Base-by-base conservation (phyloP, 2,797 vertebrate genomes). In the Lates japonicus region DNA sequence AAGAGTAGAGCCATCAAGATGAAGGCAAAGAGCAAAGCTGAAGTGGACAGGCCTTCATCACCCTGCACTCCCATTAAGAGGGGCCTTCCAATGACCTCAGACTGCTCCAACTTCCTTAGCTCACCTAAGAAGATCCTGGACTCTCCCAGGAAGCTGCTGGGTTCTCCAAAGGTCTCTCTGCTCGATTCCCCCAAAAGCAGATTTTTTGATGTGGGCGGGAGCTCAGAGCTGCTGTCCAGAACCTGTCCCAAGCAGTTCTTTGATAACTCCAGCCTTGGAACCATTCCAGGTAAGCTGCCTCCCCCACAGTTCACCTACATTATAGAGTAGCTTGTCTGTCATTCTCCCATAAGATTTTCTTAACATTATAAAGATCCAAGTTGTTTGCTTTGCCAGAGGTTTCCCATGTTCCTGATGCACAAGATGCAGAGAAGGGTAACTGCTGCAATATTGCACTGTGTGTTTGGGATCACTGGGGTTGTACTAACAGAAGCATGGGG, bases 261-360 rank as follows among this genome's bases (percentile, higher is more conserved):
- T 5, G 95, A 96, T 65, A 95, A 96, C 88, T 95, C 95, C n/a
- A 61, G 17, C 42, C 93, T 96, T 0, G 94, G 93, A 46, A 86
- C 83, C 5, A 9, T 82, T 55, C 80, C 94, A 90, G 95, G 95
- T 96, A 76, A 65, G 66, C 9, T 4, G 0, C 29, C 11, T 1
- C 25, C 1, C 1, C 25, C 1, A 0, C 0, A 20, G 12, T 25
- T 39, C 9, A n/a, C 13, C 6, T 10, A 7, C 7, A 3, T 13
- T n/a, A 6, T 59, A 0, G 14, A 25, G 0, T 6, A 39, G 8
- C 12, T 33, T 31, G 29, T 63, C 22, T 60, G 12, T 51, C 22
- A 9, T 35, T 13, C 20, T 29, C 2, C 12, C 4, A 6, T 25
- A 5, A 29, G 13, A 44, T 5, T 10, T n/a, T 49, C 13, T 39